Conservation (phyloP, 2,888 invertebrate species). For the Acronicta aceris region DNA sequence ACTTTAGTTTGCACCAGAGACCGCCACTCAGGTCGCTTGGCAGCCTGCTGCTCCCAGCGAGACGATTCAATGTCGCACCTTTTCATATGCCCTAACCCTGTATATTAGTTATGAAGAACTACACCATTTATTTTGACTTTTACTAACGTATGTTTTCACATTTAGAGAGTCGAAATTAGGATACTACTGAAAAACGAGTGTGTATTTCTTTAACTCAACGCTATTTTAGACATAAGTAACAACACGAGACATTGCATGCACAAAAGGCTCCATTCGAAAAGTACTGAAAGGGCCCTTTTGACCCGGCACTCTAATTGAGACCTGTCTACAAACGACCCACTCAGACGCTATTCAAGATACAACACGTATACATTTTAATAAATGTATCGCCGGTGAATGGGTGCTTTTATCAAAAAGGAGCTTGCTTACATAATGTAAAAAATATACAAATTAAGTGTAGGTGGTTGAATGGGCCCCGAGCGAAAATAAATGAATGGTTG, state of each 20-base stretch:
- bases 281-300: conserved; percentile 56
- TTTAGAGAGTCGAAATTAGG: too few species aligned
- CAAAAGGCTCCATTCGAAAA: conserved; percentile 48
- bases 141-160: too few species aligned
- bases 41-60: too few species aligned
- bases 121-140: too few species aligned
- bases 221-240: conserved; percentile 33
- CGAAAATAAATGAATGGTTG: conserved; percentile 73
- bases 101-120: too few species aligned
- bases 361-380: conserved; percentile 85
- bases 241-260: conserved; percentile 48
- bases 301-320: conserved; percentile 59
- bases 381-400: conserved; percentile 87
- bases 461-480: conserved; percentile 77
- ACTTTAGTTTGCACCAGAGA: too few species aligned
- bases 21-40: too few species aligned
- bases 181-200: neutral
- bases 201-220: conserved; percentile 3
- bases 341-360: conserved; percentile 81
- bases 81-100: too few species aligned
- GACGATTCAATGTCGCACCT: too few species aligned
- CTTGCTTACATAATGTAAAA: conserved; percentile 78
- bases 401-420: conserved; percentile 82
- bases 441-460: conserved; percentile 86
- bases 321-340: conserved; percentile 74